phyloP scores from a whole-genome alignment of 2,888 invertebrate species.

The Meteorus cinctellus region DNA sequence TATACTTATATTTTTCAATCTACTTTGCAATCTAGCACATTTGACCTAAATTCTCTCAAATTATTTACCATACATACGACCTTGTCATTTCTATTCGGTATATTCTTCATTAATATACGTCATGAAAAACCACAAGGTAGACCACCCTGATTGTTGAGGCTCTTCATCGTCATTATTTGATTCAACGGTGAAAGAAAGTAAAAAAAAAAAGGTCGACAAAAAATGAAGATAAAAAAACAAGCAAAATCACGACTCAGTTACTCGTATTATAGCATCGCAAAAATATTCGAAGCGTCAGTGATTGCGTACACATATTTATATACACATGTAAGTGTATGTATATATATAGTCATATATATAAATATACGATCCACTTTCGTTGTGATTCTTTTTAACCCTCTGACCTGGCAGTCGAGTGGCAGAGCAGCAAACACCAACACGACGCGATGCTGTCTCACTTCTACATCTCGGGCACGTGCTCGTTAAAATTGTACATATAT shows the following conservation, averaged over 20 bases:
- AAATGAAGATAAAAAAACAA: constrained; percentile 1
- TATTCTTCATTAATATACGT: neutral
- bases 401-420: constrained; percentile 37
- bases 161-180: neutral
- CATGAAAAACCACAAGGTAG: neutral
- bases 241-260: constrained; percentile 38
- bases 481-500: constrained; percentile 34
- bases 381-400: constrained; percentile 20
- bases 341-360: neutral
- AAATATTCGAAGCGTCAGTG: constrained; percentile 36
- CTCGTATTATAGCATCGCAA: constrained; percentile 15
- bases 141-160: neutral
- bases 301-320: constrained; percentile 24
- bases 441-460: constrained; percentile 26
- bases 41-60: too few species aligned
- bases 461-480: constrained; percentile 40
- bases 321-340: neutral
- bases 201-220: constrained; percentile 1
- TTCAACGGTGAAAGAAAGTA: constrained; percentile 9
- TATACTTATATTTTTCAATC: too few species aligned
- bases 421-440: constrained; percentile 13
- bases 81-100: too few species aligned
- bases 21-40: too few species aligned
- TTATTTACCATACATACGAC: too few species aligned
- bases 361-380: constrained; percentile 52